These are phyloP conservation scores for Panulirus ornatus DNA, from an alignment of 1,140 invertebrate species.

Conservation along the genomic window DNA sequence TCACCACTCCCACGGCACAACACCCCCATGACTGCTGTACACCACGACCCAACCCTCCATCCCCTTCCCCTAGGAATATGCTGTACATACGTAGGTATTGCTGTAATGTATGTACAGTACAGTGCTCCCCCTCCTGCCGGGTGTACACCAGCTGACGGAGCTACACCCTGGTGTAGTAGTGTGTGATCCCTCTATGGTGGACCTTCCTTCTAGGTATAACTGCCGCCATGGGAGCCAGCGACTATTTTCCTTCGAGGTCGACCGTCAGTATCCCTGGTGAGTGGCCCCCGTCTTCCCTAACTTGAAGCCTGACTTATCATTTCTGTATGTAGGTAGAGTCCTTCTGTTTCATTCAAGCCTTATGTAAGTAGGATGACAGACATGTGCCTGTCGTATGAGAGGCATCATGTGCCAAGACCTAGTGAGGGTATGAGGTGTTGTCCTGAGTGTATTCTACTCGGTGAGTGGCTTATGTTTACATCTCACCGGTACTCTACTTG, in stretches of 20 bases:
- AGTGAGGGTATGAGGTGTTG: no score
- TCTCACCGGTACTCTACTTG: no score
- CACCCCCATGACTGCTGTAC: not conserved
- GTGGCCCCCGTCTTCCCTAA: not conserved
- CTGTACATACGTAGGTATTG: not conserved
- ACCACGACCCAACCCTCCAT: no score
- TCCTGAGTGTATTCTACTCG: no score
- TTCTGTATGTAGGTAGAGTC: not conserved
- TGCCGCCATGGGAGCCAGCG: slow-evolving; percentile 59
- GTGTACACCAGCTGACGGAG: not conserved
- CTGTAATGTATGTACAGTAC: not conserved
- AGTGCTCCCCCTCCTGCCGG: not conserved
- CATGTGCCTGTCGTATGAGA: no score
- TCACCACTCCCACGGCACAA: not conserved
- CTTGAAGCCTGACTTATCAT: not conserved
- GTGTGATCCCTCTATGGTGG: not conserved
- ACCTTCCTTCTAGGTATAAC: slow-evolving; percentile 63
- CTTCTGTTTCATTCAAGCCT: no score
- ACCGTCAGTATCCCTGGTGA: slow-evolving; percentile 69
- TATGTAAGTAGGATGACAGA: no score
- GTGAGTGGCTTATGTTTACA: no score
- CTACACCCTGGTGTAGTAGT: not conserved
- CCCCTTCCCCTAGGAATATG: not conserved
- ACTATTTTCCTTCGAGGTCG: slow-evolving; percentile 62
- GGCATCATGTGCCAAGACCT: no score